phyloP scores from a whole-genome alignment of 2,888 invertebrate species.

The Axea sp. region DNA sequence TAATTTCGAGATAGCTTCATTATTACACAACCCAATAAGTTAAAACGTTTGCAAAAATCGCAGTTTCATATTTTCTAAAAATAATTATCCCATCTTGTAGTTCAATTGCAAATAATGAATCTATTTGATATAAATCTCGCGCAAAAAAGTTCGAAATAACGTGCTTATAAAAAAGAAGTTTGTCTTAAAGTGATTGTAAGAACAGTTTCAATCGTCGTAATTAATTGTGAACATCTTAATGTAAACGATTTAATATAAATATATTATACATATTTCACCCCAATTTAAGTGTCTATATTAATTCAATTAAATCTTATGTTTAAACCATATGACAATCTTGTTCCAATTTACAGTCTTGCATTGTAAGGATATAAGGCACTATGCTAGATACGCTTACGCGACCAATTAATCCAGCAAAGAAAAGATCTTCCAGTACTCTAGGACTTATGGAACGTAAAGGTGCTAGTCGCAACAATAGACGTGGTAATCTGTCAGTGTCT shows the following conservation, averaged over 20 bases:
- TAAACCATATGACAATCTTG: constrained; percentile 76
- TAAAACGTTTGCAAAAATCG: constrained; percentile 19
- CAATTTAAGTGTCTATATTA: constrained; percentile 32
- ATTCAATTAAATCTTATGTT: constrained; percentile 52
- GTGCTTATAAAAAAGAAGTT: constrained; percentile 35
- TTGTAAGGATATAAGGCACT: constrained; percentile 92
- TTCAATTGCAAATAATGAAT: constrained; percentile 37
- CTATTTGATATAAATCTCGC: constrained; percentile 13
- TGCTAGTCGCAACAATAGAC: constrained; percentile 86
- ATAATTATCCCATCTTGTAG: constrained; percentile 39
- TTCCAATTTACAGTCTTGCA: constrained; percentile 78
- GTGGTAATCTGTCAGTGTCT: constrained; percentile 82
- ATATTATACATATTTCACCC: constrained; percentile 53
- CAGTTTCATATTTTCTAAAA: constrained; percentile 36
- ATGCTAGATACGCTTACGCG: constrained; percentile 97
- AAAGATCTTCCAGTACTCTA: constrained; percentile 91
- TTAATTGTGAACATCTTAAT: constrained; percentile 36
- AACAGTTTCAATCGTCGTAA: constrained; percentile 6
- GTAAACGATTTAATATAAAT: constrained; percentile 49
- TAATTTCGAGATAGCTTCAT: not conserved
- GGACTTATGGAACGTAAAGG: constrained; percentile 87
- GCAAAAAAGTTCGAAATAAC: no score
- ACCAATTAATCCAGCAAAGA: constrained; percentile 94
- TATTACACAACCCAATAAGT: constrained; percentile 53
- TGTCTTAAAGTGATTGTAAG: constrained; percentile 9